phyloP scores from a whole-genome alignment of 2,888 invertebrate species.

The Cerceris rybyensis region DNA sequence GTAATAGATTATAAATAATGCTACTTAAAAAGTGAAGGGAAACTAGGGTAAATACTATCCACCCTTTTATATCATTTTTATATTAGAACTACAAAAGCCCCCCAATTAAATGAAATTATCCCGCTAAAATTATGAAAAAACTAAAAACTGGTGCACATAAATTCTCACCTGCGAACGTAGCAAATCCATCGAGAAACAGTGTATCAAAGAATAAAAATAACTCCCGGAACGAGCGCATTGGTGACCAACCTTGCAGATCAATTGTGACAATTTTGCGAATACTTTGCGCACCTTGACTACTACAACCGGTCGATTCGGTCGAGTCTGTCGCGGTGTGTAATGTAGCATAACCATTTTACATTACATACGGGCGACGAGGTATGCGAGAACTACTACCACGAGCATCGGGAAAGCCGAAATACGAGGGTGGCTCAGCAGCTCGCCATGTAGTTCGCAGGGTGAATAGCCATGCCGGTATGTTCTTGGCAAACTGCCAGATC shows the following conservation, averaged over 20 bases:
- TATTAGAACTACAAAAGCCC: no score
- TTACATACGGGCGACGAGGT: constrained; percentile 66
- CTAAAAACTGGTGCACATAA: no score
- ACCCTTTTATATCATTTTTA: no score
- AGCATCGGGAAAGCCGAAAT: constrained; percentile 47
- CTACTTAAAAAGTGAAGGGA: no score
- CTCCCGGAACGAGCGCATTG: background rate
- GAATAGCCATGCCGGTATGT: constrained; percentile 74
- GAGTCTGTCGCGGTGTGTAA: constrained; percentile 65
- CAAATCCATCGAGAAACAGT: background rate
- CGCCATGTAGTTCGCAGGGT: constrained; percentile 72
- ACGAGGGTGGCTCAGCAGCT: constrained; percentile 44
- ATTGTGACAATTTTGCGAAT: constrained; percentile 45
- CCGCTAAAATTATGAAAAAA: no score
- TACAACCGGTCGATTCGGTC: constrained; percentile 56
- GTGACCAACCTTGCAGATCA: background rate
- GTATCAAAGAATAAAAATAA: background rate
- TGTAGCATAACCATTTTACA: constrained; percentile 72
- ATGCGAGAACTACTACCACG: constrained; percentile 50
- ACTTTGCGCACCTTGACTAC: constrained; percentile 44
- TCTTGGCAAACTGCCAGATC: constrained; percentile 74
- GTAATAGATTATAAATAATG: no score
- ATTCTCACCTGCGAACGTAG: background rate
- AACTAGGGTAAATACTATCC: no score
- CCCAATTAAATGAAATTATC: no score